These are phyloP conservation scores for Agrochola circellaris DNA, from an alignment of 2,888 invertebrate genomes.

Conservation along the genomic window DNA sequence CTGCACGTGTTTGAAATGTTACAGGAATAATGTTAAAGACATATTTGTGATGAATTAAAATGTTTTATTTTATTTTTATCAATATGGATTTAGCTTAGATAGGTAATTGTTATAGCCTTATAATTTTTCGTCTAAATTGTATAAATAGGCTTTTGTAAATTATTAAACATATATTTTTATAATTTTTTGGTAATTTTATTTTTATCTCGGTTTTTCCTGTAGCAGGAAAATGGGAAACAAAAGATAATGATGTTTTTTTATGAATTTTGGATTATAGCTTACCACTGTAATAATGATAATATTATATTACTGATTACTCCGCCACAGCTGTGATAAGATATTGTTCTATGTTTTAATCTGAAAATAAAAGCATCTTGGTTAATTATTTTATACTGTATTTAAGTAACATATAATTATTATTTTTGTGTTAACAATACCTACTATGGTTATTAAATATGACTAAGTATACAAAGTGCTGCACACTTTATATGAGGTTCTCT, in stretches of 20 bases:
- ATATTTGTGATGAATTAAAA: slow-evolving; percentile 34
- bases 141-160: slow-evolving; percentile 68
- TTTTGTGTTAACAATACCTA: background rate
- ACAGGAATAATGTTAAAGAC: slow-evolving; percentile 20
- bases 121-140: slow-evolving; percentile 65
- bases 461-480: background rate
- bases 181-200: slow-evolving; percentile 20
- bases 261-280: background rate
- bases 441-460: background rate
- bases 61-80: slow-evolving; percentile 19
- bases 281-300: slow-evolving; percentile 13
- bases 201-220: background rate
- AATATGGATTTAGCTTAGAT: slow-evolving; percentile 51
- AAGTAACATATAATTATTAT: no score
- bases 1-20: slow-evolving; percentile 30
- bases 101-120: slow-evolving; percentile 57
- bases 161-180: slow-evolving; percentile 65
- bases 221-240: background rate
- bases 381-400: background rate
- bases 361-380: background rate
- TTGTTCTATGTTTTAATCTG: slow-evolving; percentile 3
- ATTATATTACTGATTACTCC: slow-evolving; percentile 1
- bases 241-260: background rate
- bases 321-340: slow-evolving; percentile 22
- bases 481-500: background rate